These are phyloP conservation scores for Otolemur crassicaudatus DNA, from an alignment of 2,797 vertebrate species.

Conservation along the genomic window DNA sequence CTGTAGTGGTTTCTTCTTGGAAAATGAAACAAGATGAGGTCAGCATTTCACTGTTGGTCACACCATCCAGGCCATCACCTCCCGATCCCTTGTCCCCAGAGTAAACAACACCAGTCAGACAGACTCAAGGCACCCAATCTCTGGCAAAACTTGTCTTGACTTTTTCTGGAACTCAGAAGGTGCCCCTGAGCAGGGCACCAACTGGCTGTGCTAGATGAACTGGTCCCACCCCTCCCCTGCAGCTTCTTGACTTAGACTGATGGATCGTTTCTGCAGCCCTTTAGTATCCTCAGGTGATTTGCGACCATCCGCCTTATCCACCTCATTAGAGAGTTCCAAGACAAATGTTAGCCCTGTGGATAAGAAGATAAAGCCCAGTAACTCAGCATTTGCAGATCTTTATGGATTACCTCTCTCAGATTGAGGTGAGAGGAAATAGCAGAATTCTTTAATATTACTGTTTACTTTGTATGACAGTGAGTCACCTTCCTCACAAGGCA, in stretches of 20 bases:
- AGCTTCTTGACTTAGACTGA: background rate
- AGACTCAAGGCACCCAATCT: background rate
- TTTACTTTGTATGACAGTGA: background rate
- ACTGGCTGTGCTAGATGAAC: fast-evolving
- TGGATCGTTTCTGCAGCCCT: background rate
- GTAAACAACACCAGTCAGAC: background rate
- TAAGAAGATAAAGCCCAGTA: background rate
- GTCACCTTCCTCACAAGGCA: background rate
- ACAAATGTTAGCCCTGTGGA: background rate
- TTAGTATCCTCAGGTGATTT: background rate
- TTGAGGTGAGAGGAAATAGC: background rate
- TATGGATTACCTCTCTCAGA: background rate
- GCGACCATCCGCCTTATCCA: background rate
- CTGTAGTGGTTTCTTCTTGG: background rate
- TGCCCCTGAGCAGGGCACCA: background rate
- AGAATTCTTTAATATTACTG: background rate
- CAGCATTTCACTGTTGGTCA: background rate
- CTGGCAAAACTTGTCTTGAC: background rate
- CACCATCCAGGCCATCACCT: background rate
- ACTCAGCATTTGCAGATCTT: background rate
- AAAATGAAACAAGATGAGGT: background rate
- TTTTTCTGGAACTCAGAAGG: background rate
- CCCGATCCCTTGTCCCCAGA: background rate
- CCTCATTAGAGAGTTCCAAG: background rate
- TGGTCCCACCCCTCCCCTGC: background rate